Base-by-base conservation (phyloP, 2,797 vertebrate genomes). In the Pseudomugil tenellus region DNA sequence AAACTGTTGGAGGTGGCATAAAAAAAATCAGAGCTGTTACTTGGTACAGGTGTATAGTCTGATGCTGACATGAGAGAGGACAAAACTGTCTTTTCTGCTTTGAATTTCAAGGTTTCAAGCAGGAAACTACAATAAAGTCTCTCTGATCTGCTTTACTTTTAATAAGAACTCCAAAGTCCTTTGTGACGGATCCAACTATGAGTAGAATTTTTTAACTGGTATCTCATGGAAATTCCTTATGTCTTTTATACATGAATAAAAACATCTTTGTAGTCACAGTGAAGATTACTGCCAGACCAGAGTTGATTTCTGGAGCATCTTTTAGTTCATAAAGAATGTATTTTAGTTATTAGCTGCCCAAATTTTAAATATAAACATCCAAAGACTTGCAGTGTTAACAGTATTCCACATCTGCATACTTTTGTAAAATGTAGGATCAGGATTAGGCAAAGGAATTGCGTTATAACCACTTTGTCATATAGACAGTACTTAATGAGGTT, bases 31-130 rank as follows among this genome's bases (percentile, higher is more conserved):
- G n/a, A 66, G 59, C 28, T 73, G 64, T 66, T 41, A 67, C 70
- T 68, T 74, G 63, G 43, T 64, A 49, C 56, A 79, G 66, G 63
- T 69, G 84, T 72, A 43, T 17, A 57, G n/a, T 74, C 54, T 74
- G 43, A 32, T 69, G 54, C 10, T 49, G 28, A 56, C 43, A 16
- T 29, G 41, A 68, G 43, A 55, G 31, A 63, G 5, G 11, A 34
- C 23, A 58, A 17, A 21, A 31, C 19, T 46, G 39, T 13, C 51
- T 23, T 64, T 55, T 58, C 6, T 10, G 4, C 52, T 34, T 14
- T 2, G 26, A 37, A 19, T 31, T 63, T 53, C 3, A 53, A 25
- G 23, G 23, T 43, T 41, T 59, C 46, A 7, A 63, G 16, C 41
- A 78, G 34, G 34, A 67, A 80, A 69, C 53, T 0, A 54, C 65